These are phyloP conservation scores for Drosophila falleni DNA, from an alignment of 2,888 invertebrate genomes.

Conservation along the genomic window DNA sequence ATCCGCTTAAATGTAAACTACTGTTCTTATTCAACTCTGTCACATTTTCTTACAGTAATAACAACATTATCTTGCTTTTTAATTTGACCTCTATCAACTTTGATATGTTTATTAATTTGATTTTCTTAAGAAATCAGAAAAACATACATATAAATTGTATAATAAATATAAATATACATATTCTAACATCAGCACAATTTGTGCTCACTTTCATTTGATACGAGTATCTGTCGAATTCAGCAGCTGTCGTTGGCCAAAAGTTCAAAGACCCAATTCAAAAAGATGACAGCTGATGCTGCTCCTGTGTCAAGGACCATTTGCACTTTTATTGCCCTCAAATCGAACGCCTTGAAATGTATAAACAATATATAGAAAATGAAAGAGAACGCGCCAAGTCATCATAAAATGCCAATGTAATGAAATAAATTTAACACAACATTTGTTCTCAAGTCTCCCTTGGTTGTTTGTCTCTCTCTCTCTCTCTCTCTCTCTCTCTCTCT, in stretches of 20 bases:
- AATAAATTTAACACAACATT: slow-evolving; percentile 77
- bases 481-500: not conserved
- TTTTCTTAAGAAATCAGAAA: not conserved
- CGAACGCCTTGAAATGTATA: slow-evolving; percentile 62
- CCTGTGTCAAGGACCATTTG: slow-evolving; percentile 63
- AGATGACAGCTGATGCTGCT: slow-evolving; percentile 56
- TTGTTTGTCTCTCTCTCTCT: slow-evolving; percentile 3
- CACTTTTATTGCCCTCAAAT: slow-evolving; percentile 68
- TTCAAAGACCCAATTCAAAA: slow-evolving; percentile 59
- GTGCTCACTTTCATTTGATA: slow-evolving; percentile 36
- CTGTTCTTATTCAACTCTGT: not conserved
- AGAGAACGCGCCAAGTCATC: slow-evolving; percentile 66
- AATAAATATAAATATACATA: not conserved
- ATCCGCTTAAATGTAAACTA: slow-evolving; percentile 2
- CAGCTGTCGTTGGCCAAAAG: slow-evolving; percentile 46
- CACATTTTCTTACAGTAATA: not conserved
- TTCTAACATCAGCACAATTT: slow-evolving; percentile 6
- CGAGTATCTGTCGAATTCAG: slow-evolving; percentile 41
- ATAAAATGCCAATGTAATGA: slow-evolving; percentile 75
- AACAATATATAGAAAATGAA: slow-evolving; percentile 53
- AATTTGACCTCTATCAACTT: slow-evolving; percentile 2
- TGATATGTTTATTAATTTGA: slow-evolving; percentile 2
- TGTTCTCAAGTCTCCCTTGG: slow-evolving; percentile 43
- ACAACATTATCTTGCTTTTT: not conserved
- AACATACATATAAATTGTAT: not conserved